Conservation (phyloP, 1,140 invertebrate species). For the Centruroides vittatus region DNA sequence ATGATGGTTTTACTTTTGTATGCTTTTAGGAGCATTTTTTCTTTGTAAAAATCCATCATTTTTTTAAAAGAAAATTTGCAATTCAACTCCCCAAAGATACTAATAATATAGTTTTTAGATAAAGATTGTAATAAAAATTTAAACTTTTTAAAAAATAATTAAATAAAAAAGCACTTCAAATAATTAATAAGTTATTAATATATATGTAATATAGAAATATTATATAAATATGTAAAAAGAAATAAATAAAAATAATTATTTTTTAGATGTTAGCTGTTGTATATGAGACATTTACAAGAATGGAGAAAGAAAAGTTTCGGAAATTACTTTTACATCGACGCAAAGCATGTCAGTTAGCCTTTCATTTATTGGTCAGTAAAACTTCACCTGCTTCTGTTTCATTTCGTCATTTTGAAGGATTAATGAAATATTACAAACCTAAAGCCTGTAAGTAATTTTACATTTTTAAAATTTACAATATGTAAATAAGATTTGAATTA, state of each 20-base stretch:
- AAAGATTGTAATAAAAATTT: too few relatives aligned
- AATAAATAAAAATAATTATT: conserved; percentile 13
- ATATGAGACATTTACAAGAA: conserved; percentile 74
- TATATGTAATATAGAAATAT: background rate
- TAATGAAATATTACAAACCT: conserved; percentile 62
- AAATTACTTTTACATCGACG: conserved; percentile 70
- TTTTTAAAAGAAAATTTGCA: too few relatives aligned
- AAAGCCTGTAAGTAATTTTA: conserved; percentile 43
- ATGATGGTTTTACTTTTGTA: too few relatives aligned
- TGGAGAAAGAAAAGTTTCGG: conserved; percentile 74
- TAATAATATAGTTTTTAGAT: too few relatives aligned
- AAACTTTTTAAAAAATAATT: too few relatives aligned
- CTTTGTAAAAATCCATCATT: too few relatives aligned
- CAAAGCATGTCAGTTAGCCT: conserved; percentile 66
- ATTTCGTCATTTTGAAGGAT: conserved; percentile 63
- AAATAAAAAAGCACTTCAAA: too few relatives aligned
- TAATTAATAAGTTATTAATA: background rate
- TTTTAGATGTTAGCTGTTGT: conserved; percentile 71
- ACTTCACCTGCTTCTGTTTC: conserved; percentile 45
- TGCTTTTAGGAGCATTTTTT: too few relatives aligned
- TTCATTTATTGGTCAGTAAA: conserved; percentile 51
- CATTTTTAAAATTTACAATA: too few relatives aligned
- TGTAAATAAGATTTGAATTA: too few relatives aligned
- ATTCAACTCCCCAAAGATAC: too few relatives aligned
- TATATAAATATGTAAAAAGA: background rate